phyloP scores from a whole-genome alignment of 2,888 invertebrate genomes.

The Amiota communis region DNA sequence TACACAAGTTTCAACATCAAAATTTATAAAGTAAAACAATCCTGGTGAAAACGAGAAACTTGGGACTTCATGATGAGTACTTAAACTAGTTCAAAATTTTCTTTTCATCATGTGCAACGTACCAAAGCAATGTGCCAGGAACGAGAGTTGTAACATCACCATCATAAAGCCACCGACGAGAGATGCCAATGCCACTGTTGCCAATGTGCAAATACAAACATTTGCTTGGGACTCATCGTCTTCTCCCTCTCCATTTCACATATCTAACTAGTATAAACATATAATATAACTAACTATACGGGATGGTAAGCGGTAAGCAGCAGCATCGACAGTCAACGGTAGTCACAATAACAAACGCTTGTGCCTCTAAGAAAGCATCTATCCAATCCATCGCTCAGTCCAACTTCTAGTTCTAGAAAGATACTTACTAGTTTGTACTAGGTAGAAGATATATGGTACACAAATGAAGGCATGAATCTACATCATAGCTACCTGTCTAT shows the following conservation, averaged over 20 bases:
- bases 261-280: conserved; percentile 9
- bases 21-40: conserved; percentile 65
- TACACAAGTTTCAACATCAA: conserved; percentile 25
- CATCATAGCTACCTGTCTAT: too few relatives aligned
- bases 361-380: background rate
- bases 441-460: too few relatives aligned
- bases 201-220: conserved; percentile 23
- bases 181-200: conserved; percentile 3
- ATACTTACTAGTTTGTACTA: background rate
- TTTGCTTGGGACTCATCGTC: too few relatives aligned
- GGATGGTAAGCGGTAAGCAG: background rate
- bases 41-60: conserved; percentile 67
- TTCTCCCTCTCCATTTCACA: too few relatives aligned
- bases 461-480: too few relatives aligned
- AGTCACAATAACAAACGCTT: background rate
- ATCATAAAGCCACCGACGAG: background rate
- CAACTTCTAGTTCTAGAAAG: background rate
- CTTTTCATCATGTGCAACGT: conserved; percentile 40
- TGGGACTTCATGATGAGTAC: conserved; percentile 67
- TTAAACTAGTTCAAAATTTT: conserved; percentile 65
- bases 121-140: background rate
- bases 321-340: background rate
- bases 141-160: background rate
- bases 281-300: background rate
- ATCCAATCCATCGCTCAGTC: background rate